Evolutionary conservation across 2,797 vertebrate species (phyloP), one percentile per base, ranked within the genome.

Genomic region (Ctenochaetus hawaiiensis): DNA sequence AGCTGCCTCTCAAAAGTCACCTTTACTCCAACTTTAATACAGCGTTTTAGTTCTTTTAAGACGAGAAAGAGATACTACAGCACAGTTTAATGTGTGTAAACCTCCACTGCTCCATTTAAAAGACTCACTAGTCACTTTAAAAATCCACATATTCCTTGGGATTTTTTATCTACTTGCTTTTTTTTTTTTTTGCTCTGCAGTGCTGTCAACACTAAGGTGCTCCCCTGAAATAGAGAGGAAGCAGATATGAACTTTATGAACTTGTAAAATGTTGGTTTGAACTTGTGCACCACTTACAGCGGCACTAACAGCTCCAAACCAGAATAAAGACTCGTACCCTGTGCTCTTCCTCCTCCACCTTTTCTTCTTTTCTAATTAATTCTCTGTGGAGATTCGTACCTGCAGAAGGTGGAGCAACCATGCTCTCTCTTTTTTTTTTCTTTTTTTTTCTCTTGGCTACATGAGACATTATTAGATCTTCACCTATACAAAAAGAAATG

Each of bases 291-390:
- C 66, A 80, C 79, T 89, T 72, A 26, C 11, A 77, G 76, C 4
- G 5, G 62, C 8, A 58, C 72, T 86, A 85, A 90, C 66, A 72
- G 80, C 80, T 80, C 66, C 73, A 80, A 77, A 83, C 69, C 70
- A 72, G 71, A 80, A 78, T 69, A 53, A 58, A 67, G 68, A 77
- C 53, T 74, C 41, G 0, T 20, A 75, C 51, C 72, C 73, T 39
- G 41, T 52, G 69, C 83, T 74, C 78, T 64, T 81, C 60, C 61
- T 64, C 75, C n/a, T 79, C 80, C 84, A 88, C 87, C 84, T 85
- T 90, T 87, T 87, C 81, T 83, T 89, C 83, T 83, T 78, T 89
- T 75, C 72, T 92, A 91, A 93, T 93, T 87, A 91, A 91, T 88
- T 78, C 87, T 92, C 87, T n/a, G 18, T n/a, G 82, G 87, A 91